Evolutionary conservation across 2,888 invertebrate species (phyloP).

Genomic region (Drosophila meridiana): DNA sequence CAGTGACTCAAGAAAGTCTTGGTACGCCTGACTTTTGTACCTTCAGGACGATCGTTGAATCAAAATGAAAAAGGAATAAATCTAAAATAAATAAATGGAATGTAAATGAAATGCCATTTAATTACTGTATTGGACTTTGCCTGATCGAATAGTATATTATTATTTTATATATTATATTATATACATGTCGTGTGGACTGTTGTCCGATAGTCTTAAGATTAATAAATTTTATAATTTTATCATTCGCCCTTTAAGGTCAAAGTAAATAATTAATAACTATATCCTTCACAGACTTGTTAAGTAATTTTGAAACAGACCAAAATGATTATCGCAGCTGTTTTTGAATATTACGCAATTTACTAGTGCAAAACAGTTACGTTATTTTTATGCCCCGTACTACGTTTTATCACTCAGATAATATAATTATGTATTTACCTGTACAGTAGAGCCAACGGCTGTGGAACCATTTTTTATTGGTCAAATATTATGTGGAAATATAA

Average conservation of each 20-base stretch:
- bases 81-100: not conserved
- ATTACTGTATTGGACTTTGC: not conserved
- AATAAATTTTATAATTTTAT: not conserved
- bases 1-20: not conserved
- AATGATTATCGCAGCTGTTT: slow-evolving; percentile 2
- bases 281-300: not conserved
- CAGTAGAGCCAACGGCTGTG: not conserved
- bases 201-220: not conserved
- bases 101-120: not conserved
- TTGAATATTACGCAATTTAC: slow-evolving; percentile 7
- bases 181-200: not conserved
- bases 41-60: not conserved
- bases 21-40: not conserved
- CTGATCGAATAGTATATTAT: too few relatives aligned
- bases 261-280: not conserved
- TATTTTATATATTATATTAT: too few relatives aligned
- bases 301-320: not conserved
- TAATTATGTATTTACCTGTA: not conserved
- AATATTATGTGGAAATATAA: not conserved
- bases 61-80: not conserved
- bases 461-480: not conserved
- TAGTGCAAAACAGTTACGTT: not conserved
- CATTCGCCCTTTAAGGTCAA: not conserved
- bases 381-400: not conserved
- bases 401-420: not conserved